Evolutionary conservation across 2,888 invertebrate genomes (phyloP).

Genomic region (Nebria salina): DNA sequence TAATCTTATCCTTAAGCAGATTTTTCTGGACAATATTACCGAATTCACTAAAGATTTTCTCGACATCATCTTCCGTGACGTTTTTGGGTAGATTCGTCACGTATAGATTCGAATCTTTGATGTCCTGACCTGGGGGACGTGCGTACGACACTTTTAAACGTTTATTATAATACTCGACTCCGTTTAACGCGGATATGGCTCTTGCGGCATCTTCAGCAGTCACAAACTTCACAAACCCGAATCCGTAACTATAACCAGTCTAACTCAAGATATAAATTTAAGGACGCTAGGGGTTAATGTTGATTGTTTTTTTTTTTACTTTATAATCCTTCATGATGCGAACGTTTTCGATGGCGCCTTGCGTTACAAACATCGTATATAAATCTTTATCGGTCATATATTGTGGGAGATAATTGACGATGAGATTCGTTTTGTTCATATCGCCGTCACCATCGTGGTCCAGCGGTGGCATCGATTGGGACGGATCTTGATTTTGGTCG

Average conservation of each 20-base stretch:
- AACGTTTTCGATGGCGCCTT: conserved; percentile 90
- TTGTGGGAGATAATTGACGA: conserved; percentile 95
- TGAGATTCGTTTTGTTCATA: conserved; percentile 78
- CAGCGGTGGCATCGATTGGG: conserved; percentile 38
- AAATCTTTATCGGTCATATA: conserved; percentile 92
- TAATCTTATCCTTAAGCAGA: conserved; percentile 87
- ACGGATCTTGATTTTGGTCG: neutral
- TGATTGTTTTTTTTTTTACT: conserved; percentile 62
- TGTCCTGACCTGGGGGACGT: conserved; percentile 89
- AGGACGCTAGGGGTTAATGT: too few relatives aligned
- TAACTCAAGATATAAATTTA: conserved; percentile 60
- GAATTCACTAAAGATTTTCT: conserved; percentile 86
- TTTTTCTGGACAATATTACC: conserved; percentile 93
- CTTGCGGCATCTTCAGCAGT: conserved; percentile 85
- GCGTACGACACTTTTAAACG: conserved; percentile 94
- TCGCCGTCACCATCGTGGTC: conserved; percentile 55
- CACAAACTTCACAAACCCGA: conserved; percentile 93
- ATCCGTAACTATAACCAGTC: conserved; percentile 96
- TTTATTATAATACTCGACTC: conserved; percentile 79
- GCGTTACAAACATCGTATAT: conserved; percentile 86
- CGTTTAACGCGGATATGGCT: conserved; percentile 89
- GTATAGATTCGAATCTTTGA: conserved; percentile 94
- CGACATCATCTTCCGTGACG: conserved; percentile 83
- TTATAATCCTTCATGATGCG: conserved; percentile 92
- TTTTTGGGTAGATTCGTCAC: conserved; percentile 91